These are phyloP conservation scores for Prietella phreatophila DNA, from an alignment of 2,113 vertebrate genomes.

Conservation along the genomic window DNA sequence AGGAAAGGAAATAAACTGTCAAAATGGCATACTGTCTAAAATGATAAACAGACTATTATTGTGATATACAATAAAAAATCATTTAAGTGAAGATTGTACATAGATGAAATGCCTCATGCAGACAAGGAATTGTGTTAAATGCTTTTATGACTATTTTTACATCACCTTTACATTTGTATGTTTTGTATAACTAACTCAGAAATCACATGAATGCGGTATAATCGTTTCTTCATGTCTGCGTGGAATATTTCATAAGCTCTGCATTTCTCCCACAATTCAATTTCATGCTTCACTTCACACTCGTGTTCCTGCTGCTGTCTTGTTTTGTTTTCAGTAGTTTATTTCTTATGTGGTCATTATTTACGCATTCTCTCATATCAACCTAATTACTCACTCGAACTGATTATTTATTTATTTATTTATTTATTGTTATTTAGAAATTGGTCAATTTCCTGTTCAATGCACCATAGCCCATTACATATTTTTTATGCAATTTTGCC, in stretches of 20 bases:
- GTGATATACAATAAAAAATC: not conserved
- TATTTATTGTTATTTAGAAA: not conserved
- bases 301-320: not conserved
- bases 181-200: not conserved
- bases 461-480: not conserved
- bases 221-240: not conserved
- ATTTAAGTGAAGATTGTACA: not conserved
- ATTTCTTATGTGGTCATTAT: not conserved
- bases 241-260: not conserved
- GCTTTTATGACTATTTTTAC: not conserved
- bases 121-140: not conserved
- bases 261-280: not conserved
- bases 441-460: not conserved
- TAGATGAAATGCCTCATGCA: not conserved
- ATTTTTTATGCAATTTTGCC: not conserved
- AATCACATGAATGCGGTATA: not conserved
- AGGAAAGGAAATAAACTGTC: not conserved
- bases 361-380: not conserved
- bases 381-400: not conserved
- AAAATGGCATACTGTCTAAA: not conserved
- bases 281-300: constrained; percentile 17
- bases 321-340: not conserved
- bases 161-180: no score
- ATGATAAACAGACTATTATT: not conserved
- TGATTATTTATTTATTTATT: not conserved